phyloP scores from a whole-genome alignment of 2,113 vertebrate species.

The Balaeniceps rex region DNA sequence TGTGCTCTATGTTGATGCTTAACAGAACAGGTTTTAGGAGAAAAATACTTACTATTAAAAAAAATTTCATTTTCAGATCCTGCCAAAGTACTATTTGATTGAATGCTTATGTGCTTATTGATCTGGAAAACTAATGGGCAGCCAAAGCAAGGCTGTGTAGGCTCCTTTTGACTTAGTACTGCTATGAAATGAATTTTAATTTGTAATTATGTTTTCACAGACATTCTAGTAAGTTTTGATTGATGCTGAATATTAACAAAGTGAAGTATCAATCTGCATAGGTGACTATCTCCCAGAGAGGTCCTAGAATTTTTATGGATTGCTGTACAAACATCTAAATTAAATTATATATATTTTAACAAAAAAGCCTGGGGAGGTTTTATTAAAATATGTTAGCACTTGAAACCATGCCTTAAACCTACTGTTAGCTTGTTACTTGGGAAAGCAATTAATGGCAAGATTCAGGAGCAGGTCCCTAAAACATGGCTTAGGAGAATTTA shows the following conservation, averaged over 20 bases:
- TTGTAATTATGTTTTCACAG: not conserved
- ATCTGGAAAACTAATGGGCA: slow-evolving; percentile 8
- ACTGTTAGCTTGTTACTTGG: not conserved
- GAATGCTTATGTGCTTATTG: not conserved
- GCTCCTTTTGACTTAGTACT: not conserved
- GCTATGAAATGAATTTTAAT: not conserved
- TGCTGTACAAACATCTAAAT: not conserved
- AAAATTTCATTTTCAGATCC: not conserved
- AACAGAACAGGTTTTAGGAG: not conserved
- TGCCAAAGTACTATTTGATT: not conserved
- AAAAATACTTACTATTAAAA: not conserved
- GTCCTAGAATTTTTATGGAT: not conserved
- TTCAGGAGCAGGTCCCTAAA: not conserved
- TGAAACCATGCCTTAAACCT: not conserved
- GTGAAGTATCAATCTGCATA: not conserved
- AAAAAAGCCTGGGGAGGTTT: not conserved
- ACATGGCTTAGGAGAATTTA: not conserved
- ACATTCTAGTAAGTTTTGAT: not conserved
- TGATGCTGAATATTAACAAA: not conserved
- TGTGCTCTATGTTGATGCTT: not conserved
- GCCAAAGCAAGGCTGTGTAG: not conserved
- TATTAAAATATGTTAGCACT: not conserved
- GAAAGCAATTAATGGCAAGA: not conserved
- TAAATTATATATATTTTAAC: not conserved
- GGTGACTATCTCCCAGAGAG: not conserved